Percentiles rank a stretch among this genome's conserved stretches.
Evolutionary conservation across 92 coral and sea anemone species (phyloP).

Genomic region (Bergia sp.): DNA sequence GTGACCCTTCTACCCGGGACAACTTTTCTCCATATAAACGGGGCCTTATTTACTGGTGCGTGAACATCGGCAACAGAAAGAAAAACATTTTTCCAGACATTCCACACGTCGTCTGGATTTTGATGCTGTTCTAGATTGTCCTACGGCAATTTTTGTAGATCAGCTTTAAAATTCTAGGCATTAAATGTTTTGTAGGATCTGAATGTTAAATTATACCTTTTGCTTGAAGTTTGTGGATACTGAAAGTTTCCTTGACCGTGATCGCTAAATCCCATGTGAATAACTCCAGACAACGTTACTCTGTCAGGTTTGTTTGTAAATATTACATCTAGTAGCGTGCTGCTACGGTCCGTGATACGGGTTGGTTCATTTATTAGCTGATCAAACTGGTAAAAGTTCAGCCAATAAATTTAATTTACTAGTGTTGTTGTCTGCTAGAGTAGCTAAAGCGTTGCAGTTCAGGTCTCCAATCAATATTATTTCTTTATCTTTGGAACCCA

Average conservation of each 20-base stretch:
- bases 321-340: no score
- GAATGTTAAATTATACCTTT: not conserved
- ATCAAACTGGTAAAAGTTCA: slow-evolving; percentile 42
- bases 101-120: slow-evolving; percentile 25
- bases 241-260: slow-evolving; percentile 34
- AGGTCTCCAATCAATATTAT: no score
- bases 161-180: slow-evolving; percentile 1
- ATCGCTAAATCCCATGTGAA: slow-evolving; percentile 40
- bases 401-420: slow-evolving; percentile 20
- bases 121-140: not conserved
- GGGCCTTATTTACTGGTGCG: slow-evolving; percentile 25
- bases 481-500: no score
- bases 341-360: slow-evolving; percentile 25
- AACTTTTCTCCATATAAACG: no score
- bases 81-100: slow-evolving; percentile 44
- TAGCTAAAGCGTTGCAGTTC: slow-evolving; percentile 23
- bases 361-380: slow-evolving; percentile 42
- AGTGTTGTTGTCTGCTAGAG: slow-evolving; percentile 2
- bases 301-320: slow-evolving; percentile 27
- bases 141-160: not conserved
- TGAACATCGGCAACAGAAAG: slow-evolving; percentile 30
- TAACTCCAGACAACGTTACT: slow-evolving; percentile 28
- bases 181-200: slow-evolving; percentile 12
- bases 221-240: slow-evolving; percentile 15
- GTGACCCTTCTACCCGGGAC: no score